Conservation (phyloP, 2,797 vertebrate species). For the Tamandua tetradactyla region DNA sequence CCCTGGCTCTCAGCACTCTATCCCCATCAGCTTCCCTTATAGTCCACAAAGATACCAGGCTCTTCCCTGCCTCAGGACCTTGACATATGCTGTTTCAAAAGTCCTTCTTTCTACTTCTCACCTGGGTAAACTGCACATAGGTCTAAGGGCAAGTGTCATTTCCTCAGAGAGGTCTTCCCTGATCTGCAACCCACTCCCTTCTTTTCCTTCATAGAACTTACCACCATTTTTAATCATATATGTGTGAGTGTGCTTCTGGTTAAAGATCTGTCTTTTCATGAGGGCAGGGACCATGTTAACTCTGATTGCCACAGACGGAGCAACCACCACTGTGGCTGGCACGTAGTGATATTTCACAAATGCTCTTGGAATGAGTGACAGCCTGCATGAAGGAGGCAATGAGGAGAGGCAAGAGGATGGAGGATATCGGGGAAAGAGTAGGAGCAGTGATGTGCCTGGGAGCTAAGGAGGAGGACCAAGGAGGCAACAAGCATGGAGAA, state of each 20-base stretch:
- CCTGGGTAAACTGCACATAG: not conserved
- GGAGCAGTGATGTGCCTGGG: not conserved
- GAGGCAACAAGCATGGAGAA: no score
- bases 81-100: not conserved
- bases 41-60: not conserved
- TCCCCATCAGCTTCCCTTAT: not conserved
- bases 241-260: not conserved
- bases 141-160: not conserved
- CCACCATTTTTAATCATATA: not conserved
- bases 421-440: not conserved
- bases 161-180: not conserved
- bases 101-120: no score
- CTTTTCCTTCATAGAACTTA: not conserved
- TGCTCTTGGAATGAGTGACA: not conserved
- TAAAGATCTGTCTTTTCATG: not conserved
- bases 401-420: not conserved
- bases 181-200: not conserved
- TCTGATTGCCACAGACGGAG: not conserved
- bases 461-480: not conserved
- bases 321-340: not conserved
- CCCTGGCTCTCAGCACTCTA: not conserved
- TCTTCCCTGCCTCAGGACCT: not conserved
- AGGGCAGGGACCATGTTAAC: rapidly evolving
- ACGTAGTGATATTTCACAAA: not conserved
- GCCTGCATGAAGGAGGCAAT: not conserved